These are phyloP conservation scores for Schizotus pectinicornis DNA, from an alignment of 2,888 invertebrate species.

Conservation along the genomic window DNA sequence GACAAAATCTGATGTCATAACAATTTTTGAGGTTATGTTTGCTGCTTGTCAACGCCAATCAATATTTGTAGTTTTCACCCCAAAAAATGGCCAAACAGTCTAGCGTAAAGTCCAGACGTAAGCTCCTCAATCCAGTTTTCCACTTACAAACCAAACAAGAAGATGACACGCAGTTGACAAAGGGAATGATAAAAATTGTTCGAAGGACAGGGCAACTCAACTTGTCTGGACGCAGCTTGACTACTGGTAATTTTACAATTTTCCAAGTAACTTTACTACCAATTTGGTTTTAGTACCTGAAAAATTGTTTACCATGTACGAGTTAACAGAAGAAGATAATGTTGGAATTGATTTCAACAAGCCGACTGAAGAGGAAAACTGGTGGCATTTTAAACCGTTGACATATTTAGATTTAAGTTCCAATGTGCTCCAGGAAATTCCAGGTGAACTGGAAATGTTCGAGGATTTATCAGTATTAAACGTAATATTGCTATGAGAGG, in stretches of 20 bases:
- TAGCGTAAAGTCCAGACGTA: slow-evolving; percentile 52
- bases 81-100: slow-evolving; percentile 50
- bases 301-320: slow-evolving; percentile 76
- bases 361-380: slow-evolving; percentile 61
- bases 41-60: too few relatives aligned
- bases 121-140: slow-evolving; percentile 66
- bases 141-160: slow-evolving; percentile 75
- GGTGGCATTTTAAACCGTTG: slow-evolving; percentile 86
- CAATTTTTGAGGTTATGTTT: too few relatives aligned
- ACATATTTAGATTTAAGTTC: slow-evolving; percentile 79
- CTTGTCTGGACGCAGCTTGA: slow-evolving; percentile 76
- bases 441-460: slow-evolving; percentile 69
- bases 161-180: slow-evolving; percentile 72
- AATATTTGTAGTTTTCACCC: too few relatives aligned
- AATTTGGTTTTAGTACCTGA: slow-evolving; percentile 66
- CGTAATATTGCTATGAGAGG: slow-evolving; percentile 58
- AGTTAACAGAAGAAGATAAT: slow-evolving; percentile 68
- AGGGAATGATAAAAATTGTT: slow-evolving; percentile 77
- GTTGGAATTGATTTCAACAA: slow-evolving; percentile 66
- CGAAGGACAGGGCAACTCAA: slow-evolving; percentile 82
- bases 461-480: slow-evolving; percentile 72
- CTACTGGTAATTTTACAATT: slow-evolving; percentile 65
- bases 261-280: background rate
- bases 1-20: too few relatives aligned
- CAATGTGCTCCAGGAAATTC: slow-evolving; percentile 70